phyloP scores from a whole-genome alignment of 1,140 invertebrate species.

The Adelges cooleyi region DNA sequence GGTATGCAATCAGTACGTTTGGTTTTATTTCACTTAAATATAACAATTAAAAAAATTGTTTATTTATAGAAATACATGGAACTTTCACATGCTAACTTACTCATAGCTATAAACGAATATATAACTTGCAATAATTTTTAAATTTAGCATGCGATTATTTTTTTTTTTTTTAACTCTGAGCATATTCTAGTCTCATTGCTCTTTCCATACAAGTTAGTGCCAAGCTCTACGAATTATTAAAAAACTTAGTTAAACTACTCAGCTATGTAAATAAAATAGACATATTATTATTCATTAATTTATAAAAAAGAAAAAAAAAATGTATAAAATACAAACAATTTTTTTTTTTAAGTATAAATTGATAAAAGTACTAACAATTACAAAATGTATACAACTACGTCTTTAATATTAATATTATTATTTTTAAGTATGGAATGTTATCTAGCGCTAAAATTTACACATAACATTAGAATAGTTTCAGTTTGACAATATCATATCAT shows the following conservation, averaged over 20 bases:
- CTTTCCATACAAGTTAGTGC: slow-evolving; percentile 26
- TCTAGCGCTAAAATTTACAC: slow-evolving; percentile 7
- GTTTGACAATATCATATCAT: neutral
- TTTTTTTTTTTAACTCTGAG: slow-evolving; percentile 13
- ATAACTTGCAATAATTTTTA: slow-evolving; percentile 8
- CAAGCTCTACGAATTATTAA: slow-evolving; percentile 20
- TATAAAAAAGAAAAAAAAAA: slow-evolving; percentile 14
- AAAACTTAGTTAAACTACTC: slow-evolving; percentile 16
- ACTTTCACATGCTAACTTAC: slow-evolving; percentile 23
- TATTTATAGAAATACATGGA: slow-evolving; percentile 20
- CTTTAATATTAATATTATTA: neutral
- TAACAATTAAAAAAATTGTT: neutral
- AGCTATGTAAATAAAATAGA: slow-evolving; percentile 16
- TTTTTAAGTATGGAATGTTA: slow-evolving; percentile 19
- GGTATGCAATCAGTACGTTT: slow-evolving; percentile 28
- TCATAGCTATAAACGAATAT: slow-evolving; percentile 24
- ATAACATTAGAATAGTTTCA: neutral
- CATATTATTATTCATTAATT: no score
- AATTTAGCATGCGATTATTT: neutral
- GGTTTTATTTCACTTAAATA: slow-evolving; percentile 25
- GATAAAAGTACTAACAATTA: slow-evolving; percentile 19
- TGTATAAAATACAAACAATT: slow-evolving; percentile 27
- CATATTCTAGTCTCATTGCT: slow-evolving; percentile 19
- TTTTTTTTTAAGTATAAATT: slow-evolving; percentile 22
- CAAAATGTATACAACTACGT: slow-evolving; percentile 20